Evolutionary conservation across 35 echinoderm and acorn worm species (phyloP), one percentile per base, ranked within the genome.

Genomic region (Strongylocentrotus purpuratus): DNA sequence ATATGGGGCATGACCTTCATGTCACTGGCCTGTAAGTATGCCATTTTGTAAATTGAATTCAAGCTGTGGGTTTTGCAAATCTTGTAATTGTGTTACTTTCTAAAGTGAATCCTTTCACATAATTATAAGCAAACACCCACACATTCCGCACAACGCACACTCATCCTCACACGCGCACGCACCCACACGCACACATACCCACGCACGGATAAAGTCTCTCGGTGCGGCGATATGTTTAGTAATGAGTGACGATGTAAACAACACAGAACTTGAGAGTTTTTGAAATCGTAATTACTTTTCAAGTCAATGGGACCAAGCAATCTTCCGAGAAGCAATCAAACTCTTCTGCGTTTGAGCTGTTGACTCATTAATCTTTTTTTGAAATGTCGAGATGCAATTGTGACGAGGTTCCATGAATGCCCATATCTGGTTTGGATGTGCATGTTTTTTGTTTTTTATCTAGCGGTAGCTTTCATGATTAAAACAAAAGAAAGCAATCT

Each of bases 1-100:
- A 87, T 95, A 31, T 97, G 97, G 97, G 97, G 97, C 17, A 97
- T 97, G 97, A 97, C 97, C 3, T 97, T 97, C 50, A 94, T 96
- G 22, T 96, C 97, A 52, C 45, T 97, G 5, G 89, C 97, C 1
- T 89, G 97, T 97, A 71, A 95, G 97, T 97, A 89, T 33, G 7
- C 4, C 20, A 28, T 70, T 20, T 28, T 25, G 61, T 28, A 1
- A 20, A 70, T 41, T 41, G 3, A 41, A 41, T 41, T 41, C 35
- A 41, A 41, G 35, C 35, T 0, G 3, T 41, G 35, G 35, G 0
- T 41, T 41, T 1, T 41, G 35, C 35, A 41, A 41, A 41, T 41
- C 0, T 41, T 41, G 0, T 41, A 3, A 41, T 41, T 1, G 0
- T 41, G 35, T 41, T 41, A 41, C 35, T 41, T 41, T 41, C 35